Evolutionary conservation across 2,888 invertebrate species (phyloP).

Genomic region (Drosophila fulvimacula): DNA sequence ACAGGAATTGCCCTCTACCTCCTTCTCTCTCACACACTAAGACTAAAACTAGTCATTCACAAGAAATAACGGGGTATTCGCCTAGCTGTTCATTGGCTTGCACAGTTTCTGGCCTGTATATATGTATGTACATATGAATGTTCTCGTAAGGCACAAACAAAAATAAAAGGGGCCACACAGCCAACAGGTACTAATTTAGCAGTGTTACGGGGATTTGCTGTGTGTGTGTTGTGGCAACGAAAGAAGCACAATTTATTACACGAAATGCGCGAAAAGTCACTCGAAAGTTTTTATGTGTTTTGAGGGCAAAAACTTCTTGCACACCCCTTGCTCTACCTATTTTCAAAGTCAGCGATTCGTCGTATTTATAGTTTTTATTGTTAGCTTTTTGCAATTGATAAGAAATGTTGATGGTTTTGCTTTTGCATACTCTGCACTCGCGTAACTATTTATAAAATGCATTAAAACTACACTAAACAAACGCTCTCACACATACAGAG

Average conservation of each 20-base stretch:
- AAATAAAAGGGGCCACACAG: conserved; percentile 38
- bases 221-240: conserved; percentile 46
- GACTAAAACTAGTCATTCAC: background rate
- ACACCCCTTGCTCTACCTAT: conserved; percentile 6
- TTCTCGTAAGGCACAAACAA: conserved; percentile 42
- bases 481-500: conserved; percentile 22
- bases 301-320: conserved; percentile 4
- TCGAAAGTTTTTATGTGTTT: conserved; percentile 47
- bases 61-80: conserved; percentile 27
- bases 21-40: too few species aligned
- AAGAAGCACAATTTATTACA: conserved; percentile 68
- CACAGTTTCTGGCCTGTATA: conserved; percentile 29
- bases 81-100: conserved; percentile 5
- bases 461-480: conserved; percentile 28
- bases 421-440: conserved; percentile 58
- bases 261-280: conserved; percentile 66
- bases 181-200: conserved; percentile 76
- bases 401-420: conserved; percentile 53
- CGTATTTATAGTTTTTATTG: conserved; percentile 71
- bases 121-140: conserved; percentile 32
- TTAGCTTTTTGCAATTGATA: conserved; percentile 64
- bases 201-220: conserved; percentile 51
- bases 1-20: too few species aligned
- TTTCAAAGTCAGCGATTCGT: conserved; percentile 42
- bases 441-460: conserved; percentile 65